Percentiles rank a stretch among this genome's conserved stretches.
Conservation (phyloP, 2,113 vertebrate genomes). For the Seriola quinqueradiata region DNA sequence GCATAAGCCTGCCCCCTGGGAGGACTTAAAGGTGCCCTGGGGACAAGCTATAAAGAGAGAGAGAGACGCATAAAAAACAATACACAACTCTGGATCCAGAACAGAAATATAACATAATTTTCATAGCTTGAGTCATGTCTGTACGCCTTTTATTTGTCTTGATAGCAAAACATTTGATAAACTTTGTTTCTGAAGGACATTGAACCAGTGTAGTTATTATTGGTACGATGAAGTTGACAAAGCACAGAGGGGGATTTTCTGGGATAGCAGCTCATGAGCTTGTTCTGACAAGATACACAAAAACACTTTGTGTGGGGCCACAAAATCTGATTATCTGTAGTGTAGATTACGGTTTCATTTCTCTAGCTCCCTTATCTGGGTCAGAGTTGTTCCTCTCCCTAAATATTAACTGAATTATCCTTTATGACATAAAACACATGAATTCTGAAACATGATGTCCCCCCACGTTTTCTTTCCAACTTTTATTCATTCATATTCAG, state of each 20-base stretch:
- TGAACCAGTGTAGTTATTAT: conserved; percentile 14
- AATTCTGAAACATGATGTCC: conserved; percentile 34
- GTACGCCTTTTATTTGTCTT: conserved; percentile 16
- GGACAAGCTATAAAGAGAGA: conserved; percentile 89
- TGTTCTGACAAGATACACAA: conserved; percentile 43
- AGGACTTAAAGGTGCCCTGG: conserved; percentile 95
- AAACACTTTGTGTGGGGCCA: conserved; percentile 6
- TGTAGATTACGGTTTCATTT: conserved; percentile 16
- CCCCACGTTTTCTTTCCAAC: background rate
- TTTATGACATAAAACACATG: conserved; percentile 30
- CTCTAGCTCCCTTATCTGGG: conserved; percentile 47
- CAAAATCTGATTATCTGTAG: conserved; percentile 27
- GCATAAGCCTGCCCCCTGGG: conserved; percentile 91
- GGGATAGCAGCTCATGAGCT: conserved; percentile 28
- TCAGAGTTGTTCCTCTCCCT: conserved; percentile 25
- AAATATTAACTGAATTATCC: conserved; percentile 5
- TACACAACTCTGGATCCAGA: background rate
- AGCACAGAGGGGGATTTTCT: conserved; percentile 44
- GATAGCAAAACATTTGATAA: conserved; percentile 22
- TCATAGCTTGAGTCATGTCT: background rate
- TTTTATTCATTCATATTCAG: conserved; percentile 7
- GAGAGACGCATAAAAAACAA: conserved; percentile 4
- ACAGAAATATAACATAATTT: background rate
- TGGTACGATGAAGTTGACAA: conserved; percentile 17
- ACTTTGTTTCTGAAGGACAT: conserved; percentile 22